Conservation (phyloP, 1,140 invertebrate species). For the Diabrotica undecimpunctata region DNA sequence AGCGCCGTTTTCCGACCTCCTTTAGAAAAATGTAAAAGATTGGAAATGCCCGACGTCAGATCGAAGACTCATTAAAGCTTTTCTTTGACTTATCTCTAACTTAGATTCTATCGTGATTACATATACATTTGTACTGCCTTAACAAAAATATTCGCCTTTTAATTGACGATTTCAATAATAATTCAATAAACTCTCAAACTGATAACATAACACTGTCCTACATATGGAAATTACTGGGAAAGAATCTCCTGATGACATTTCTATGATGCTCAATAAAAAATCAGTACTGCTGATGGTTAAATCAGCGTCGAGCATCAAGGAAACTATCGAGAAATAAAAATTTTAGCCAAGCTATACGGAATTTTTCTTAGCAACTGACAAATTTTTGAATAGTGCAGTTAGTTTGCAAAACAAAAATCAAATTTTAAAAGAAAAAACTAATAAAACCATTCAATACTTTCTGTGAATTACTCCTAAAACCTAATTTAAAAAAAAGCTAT, state of each 20-base stretch:
- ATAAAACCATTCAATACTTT: too few relatives aligned
- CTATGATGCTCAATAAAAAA: slow-evolving; percentile 29
- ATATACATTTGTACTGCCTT: slow-evolving; percentile 45
- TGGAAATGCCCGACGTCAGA: slow-evolving; percentile 3
- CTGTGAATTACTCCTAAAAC: too few relatives aligned
- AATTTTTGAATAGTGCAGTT: too few relatives aligned
- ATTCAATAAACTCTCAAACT: too few relatives aligned
- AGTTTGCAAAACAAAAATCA: too few relatives aligned
- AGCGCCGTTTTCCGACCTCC: not conserved
- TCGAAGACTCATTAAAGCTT: slow-evolving; percentile 26
- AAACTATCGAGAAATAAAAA: not conserved
- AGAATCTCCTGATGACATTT: not conserved
- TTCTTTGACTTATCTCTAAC: slow-evolving; percentile 29
- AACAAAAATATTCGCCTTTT: slow-evolving; percentile 46
- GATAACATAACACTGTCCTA: too few relatives aligned
- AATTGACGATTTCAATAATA: slow-evolving; percentile 34
- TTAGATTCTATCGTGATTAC: slow-evolving; percentile 39
- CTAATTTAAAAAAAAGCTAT: too few relatives aligned
- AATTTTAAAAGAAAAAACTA: too few relatives aligned
- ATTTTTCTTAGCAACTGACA: too few relatives aligned
- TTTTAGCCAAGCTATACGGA: too few relatives aligned
- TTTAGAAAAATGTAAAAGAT: slow-evolving; percentile 13
- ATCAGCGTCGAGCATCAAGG: slow-evolving; percentile 11
- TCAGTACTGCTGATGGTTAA: slow-evolving; percentile 31
- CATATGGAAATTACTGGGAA: not conserved